A percentile compares a stretch with the other conserved stretches of the same genome.
These are phyloP conservation scores for Gymnocypris eckloni DNA, from an alignment of 2,797 vertebrate genomes.

Conservation along the genomic window DNA sequence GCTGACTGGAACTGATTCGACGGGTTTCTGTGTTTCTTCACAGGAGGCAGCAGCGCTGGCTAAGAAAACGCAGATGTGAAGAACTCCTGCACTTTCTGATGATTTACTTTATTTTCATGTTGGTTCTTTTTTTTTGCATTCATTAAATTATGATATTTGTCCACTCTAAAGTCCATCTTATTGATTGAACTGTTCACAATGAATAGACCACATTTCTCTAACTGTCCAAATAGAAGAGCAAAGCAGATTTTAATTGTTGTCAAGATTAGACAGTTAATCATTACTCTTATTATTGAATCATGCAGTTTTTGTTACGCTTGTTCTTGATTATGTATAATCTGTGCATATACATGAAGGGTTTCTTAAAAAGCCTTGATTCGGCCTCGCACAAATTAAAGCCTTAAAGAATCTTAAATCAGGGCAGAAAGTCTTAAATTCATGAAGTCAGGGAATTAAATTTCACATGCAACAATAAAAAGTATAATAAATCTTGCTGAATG, in stretches of 20 bases:
- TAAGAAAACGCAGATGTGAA: constrained; percentile 80
- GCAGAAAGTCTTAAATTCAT: background rate
- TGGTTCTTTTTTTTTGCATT: background rate
- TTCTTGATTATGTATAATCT: constrained; percentile 2
- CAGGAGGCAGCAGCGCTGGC: constrained; percentile 93
- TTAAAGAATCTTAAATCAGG: background rate
- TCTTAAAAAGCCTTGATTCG: background rate
- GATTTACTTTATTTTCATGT: background rate
- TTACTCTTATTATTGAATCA: background rate
- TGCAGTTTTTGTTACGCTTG: background rate
- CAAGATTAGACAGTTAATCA: background rate
- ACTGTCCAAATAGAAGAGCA: background rate
- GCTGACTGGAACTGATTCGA: background rate
- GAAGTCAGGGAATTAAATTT: background rate
- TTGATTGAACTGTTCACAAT: background rate
- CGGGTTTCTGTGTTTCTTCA: constrained; percentile 55
- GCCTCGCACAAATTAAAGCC: background rate
- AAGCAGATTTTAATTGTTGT: background rate
- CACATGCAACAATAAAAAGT: too few relatives aligned
- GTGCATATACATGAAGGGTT: background rate
- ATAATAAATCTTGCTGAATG: too few relatives aligned
- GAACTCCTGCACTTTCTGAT: constrained; percentile 37
- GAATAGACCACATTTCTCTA: background rate
- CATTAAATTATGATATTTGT: background rate
- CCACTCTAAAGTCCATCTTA: background rate